Evolutionary conservation across 30 jellyfish, hydroid and myxozoan species (phyloP).

Genomic region (Sanderia malayensis): DNA sequence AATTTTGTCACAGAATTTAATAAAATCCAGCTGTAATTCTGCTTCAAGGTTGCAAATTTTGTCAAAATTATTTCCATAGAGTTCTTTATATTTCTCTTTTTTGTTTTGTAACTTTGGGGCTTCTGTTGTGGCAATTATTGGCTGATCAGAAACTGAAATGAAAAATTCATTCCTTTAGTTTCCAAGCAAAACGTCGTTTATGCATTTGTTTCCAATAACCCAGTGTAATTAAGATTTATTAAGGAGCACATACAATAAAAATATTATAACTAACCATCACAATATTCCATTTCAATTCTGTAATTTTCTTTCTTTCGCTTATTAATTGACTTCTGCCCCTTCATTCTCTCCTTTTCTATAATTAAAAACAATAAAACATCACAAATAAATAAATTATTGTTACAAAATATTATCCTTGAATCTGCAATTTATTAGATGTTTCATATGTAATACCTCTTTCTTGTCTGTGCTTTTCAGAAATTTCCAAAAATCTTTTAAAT

Average conservation of each 20-base stretch:
- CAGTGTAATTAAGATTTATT: too few species aligned
- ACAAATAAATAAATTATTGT: too few species aligned
- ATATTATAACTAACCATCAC: neutral
- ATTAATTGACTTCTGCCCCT: too few species aligned
- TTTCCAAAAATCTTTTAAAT: slow-evolving; percentile 54
- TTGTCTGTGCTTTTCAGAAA: slow-evolving; percentile 55
- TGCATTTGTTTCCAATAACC: too few species aligned
- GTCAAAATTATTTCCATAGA: slow-evolving; percentile 39
- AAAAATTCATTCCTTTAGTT: too few species aligned
- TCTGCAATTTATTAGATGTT: too few species aligned
- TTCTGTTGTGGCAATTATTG: slow-evolving; percentile 34
- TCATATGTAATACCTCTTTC: slow-evolving; percentile 76
- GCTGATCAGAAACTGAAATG: slow-evolving; percentile 29
- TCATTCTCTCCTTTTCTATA: too few species aligned
- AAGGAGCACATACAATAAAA: neutral
- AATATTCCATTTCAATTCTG: too few species aligned
- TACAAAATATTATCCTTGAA: too few species aligned
- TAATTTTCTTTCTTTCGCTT: too few species aligned
- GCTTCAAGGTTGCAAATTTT: slow-evolving; percentile 39
- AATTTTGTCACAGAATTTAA: slow-evolving; percentile 35
- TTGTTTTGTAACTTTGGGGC: slow-evolving; percentile 43
- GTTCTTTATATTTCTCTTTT: slow-evolving; percentile 4
- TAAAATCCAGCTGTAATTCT: slow-evolving; percentile 43
- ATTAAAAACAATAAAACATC: too few species aligned
- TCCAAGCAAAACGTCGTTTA: too few species aligned